Evolutionary conservation across 2,888 invertebrate species (phyloP), one percentile per base, ranked within the genome.

Genomic region (Hesperia comma): DNA sequence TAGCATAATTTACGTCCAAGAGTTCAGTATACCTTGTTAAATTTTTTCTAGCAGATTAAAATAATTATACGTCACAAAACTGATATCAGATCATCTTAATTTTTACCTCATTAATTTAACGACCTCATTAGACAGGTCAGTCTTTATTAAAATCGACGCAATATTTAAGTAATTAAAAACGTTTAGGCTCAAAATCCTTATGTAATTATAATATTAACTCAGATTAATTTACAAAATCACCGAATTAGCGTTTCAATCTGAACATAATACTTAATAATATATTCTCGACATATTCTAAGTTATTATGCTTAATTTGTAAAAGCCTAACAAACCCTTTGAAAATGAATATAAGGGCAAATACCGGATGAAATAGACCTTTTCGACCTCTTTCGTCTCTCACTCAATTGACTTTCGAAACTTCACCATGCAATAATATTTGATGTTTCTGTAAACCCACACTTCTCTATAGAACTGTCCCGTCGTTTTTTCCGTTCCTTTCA

Each of bases 371-470:
- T 37, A 19, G 14, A 21, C 21, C 51, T 21, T 12, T 21, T 21
- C 51, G 21, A 21, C 19, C 51, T 21, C 14, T 14, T 51, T 51
- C 51, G 19, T 19, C 19, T 26, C 26, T 26, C 26, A 26, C 26
- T 51, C 51, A 51, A 51, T 51, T 51, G 21, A 51, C 51, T 51
- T 51, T 21, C 1, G 6, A 1, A 21, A 21, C 51, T 51, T 51
- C 21, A 8, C 21, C 21, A 14, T 51, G 26, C 26, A 17, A 33
- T 41, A 63, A 19, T 51, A 49, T 63, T 63, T 63, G 55, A 56
- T 37, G 55, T 56, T 56, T 56, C 33, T 46, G 55, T 63, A 53
- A 19, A 6, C 51, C 15, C 46, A 4, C 37, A n/a, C 41, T 40
- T 15, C 10, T 46, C 7, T 8, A 15, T 2, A 46, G n/a, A 7